Percentiles rank a stretch among this genome's conserved stretches.
phyloP scores from a whole-genome alignment of 2,888 invertebrate species.

The Agonopterix heracliana region DNA sequence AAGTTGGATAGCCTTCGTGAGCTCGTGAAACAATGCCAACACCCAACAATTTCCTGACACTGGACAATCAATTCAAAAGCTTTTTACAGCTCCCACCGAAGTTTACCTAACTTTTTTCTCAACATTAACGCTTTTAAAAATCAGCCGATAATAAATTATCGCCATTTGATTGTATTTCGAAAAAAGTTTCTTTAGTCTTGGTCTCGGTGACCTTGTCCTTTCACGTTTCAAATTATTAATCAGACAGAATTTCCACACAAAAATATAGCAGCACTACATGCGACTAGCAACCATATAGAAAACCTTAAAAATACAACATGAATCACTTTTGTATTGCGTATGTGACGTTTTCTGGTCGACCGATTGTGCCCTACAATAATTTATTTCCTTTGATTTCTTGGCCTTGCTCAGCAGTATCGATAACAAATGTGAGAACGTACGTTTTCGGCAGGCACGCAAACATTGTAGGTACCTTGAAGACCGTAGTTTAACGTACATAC shows the following conservation, averaged over 20 bases:
- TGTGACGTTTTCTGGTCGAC: not conserved
- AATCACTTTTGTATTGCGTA: too few relatives aligned
- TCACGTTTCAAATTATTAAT: not conserved
- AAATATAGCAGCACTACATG: too few relatives aligned
- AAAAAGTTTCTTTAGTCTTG: not conserved
- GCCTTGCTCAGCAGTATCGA: not conserved
- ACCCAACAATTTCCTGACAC: slow-evolving; percentile 61
- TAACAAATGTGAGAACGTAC: not conserved
- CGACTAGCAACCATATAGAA: too few relatives aligned
- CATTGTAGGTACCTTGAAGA: too few relatives aligned
- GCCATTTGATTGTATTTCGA: slow-evolving; percentile 11
- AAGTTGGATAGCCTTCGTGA: slow-evolving; percentile 61
- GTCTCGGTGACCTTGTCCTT: not conserved
- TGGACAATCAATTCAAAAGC: slow-evolving; percentile 68
- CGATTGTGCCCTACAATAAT: slow-evolving; percentile 1
- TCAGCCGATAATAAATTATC: slow-evolving; percentile 37
- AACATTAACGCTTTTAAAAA: slow-evolving; percentile 39
- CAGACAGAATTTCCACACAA: too few relatives aligned
- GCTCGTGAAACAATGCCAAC: slow-evolving; percentile 59
- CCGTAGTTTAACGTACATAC: too few relatives aligned
- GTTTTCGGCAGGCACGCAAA: not conserved
- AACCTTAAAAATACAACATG: too few relatives aligned
- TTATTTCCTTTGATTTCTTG: too few relatives aligned
- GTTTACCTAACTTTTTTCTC: slow-evolving; percentile 43
- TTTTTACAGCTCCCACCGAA: slow-evolving; percentile 44